These are phyloP conservation scores for Megalops atlanticus DNA, from an alignment of 2,113 vertebrate species.

Conservation along the genomic window DNA sequence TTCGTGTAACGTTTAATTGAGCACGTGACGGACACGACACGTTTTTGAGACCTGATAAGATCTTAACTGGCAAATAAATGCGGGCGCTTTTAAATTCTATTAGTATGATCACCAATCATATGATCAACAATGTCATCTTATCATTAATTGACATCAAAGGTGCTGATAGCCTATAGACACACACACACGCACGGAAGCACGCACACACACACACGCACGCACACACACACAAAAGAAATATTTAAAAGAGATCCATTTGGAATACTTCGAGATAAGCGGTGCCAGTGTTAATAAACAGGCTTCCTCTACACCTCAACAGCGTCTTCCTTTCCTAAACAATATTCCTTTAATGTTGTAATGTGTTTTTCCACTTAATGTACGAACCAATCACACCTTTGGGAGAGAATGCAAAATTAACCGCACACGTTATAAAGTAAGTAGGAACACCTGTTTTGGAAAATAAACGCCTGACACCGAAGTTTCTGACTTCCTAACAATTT, in stretches of 20 bases:
- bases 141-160: slow-evolving; percentile 54
- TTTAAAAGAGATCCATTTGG: slow-evolving; percentile 68
- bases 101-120: background rate
- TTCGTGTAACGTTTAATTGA: background rate
- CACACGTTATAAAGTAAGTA: slow-evolving; percentile 51
- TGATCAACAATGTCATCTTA: slow-evolving; percentile 22
- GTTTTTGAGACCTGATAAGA: background rate
- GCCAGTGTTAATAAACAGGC: slow-evolving; percentile 88
- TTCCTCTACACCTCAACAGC: slow-evolving; percentile 83
- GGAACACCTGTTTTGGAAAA: slow-evolving; percentile 68
- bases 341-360: slow-evolving; percentile 84
- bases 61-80: background rate
- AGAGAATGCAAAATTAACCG: slow-evolving; percentile 45
- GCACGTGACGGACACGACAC: background rate
- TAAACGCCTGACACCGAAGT: slow-evolving; percentile 39
- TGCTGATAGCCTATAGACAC: too few relatives aligned
- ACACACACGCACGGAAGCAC: too few relatives aligned
- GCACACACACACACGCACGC: too few relatives aligned
- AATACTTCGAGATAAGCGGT: slow-evolving; percentile 83
- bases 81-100: background rate
- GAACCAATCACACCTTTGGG: slow-evolving; percentile 69
- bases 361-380: slow-evolving; percentile 82
- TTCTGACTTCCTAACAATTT: slow-evolving; percentile 45
- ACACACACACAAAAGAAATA: slow-evolving; percentile 68
- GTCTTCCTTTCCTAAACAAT: slow-evolving; percentile 88